These are phyloP conservation scores for Toxostoma redivivum DNA, from an alignment of 2,113 vertebrate species.

Conservation along the genomic window DNA sequence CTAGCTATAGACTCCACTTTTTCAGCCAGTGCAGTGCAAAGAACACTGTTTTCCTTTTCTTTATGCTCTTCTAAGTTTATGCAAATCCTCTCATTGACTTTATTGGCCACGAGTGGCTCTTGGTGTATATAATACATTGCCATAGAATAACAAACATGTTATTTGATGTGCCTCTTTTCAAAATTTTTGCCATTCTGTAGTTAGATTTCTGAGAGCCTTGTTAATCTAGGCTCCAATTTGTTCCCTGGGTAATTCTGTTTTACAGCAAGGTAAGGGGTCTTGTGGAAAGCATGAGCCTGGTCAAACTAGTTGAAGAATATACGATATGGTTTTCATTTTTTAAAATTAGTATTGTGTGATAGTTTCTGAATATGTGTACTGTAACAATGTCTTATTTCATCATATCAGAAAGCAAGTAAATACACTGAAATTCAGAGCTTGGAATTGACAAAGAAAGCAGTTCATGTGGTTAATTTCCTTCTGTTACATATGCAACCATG, in stretches of 20 bases:
- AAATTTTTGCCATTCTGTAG: not conserved
- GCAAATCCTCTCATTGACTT: not conserved
- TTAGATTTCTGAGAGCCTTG: not conserved
- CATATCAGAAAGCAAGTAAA: not conserved
- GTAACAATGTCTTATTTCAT: not conserved
- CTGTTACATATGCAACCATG: not conserved
- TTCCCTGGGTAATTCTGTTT: not conserved
- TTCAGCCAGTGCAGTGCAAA: not conserved
- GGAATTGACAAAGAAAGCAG: not conserved
- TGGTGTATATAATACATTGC: not conserved
- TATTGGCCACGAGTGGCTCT: not conserved
- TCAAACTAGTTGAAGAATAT: not conserved
- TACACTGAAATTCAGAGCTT: not conserved
- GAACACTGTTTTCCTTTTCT: not conserved
- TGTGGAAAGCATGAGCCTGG: not conserved
- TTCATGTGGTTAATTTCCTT: not conserved
- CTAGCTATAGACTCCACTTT: not conserved
- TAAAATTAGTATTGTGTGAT: not conserved
- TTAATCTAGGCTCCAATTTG: not conserved
- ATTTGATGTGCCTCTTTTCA: not conserved
- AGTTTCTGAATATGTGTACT: not conserved
- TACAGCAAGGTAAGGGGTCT: not conserved
- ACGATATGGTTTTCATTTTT: not conserved
- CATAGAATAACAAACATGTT: not conserved
- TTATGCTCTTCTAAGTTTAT: not conserved